phyloP scores from a whole-genome alignment of 1,140 invertebrate species.

The Meloidogyne exigua region DNA sequence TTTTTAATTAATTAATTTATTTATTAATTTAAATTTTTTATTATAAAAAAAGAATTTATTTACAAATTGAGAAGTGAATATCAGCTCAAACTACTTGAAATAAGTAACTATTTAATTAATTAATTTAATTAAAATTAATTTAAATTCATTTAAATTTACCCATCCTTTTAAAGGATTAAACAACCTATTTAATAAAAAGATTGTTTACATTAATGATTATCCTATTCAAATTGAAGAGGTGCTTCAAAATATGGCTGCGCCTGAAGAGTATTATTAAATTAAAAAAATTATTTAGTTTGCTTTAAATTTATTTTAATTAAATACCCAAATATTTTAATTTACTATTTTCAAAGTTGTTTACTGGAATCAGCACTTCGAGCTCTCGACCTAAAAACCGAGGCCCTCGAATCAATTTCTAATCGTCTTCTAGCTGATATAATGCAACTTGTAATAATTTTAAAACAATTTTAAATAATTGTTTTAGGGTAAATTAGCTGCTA shows the following conservation, averaged over 20 bases:
- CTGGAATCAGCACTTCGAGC: background rate
- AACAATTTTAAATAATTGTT: background rate
- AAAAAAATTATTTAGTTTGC: background rate
- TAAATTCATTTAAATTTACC: too few species aligned
- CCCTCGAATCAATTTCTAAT: background rate
- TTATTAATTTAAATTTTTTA: too few species aligned
- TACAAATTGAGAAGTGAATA: background rate
- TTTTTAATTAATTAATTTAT: too few species aligned
- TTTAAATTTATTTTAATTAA: too few species aligned
- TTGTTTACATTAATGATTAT: too few species aligned
- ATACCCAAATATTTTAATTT: too few species aligned
- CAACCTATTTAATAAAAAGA: too few species aligned
- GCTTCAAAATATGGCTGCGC: too few species aligned
- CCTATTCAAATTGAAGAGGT: too few species aligned
- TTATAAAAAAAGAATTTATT: background rate
- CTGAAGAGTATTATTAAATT: too few species aligned
- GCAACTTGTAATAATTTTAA: background rate
- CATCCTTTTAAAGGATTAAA: too few species aligned
- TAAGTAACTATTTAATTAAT: background rate
- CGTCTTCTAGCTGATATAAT: background rate
- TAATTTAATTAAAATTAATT: too few species aligned
- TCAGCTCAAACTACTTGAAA: background rate
- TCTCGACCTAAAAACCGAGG: background rate
- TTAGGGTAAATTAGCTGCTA: background rate
- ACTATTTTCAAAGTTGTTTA: background rate